Percentiles rank a stretch among this genome's conserved stretches.
Evolutionary conservation across 2,797 vertebrate species (phyloP).

Genomic region (Odontamblyopus rebecca): DNA sequence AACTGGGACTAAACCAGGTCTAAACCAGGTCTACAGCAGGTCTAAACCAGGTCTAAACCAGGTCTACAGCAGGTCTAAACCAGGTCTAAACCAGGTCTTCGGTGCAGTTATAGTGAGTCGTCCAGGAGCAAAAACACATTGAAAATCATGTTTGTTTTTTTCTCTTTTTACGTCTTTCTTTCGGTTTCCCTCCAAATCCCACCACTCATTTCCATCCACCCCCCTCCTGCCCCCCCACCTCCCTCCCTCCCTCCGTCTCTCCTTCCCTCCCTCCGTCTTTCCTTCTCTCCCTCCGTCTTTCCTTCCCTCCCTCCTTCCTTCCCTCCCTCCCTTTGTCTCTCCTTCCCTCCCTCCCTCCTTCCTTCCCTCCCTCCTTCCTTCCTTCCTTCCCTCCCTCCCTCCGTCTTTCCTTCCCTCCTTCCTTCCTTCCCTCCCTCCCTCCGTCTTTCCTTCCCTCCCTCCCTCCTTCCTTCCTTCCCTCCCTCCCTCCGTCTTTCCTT

Average conservation of each 20-base stretch:
- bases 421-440: too few species aligned
- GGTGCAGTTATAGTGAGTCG: not conserved
- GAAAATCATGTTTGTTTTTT: constrained; percentile 1
- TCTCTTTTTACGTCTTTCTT: constrained; percentile 2
- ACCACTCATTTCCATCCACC: constrained; percentile 2
- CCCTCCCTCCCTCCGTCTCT: not conserved
- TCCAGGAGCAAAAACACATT: not conserved
- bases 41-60: too few species aligned
- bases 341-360: too few species aligned
- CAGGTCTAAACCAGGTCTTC: too few species aligned
- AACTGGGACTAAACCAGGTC: too few species aligned
- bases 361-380: not conserved
- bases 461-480: too few species aligned
- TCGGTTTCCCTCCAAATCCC: constrained; percentile 3
- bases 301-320: not conserved
- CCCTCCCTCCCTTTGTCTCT: not conserved
- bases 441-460: too few species aligned
- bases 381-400: not conserved
- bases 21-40: too few species aligned
- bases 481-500: too few species aligned
- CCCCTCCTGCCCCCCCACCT: not conserved
- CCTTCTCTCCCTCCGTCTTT: not conserved
- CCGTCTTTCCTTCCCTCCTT: too few species aligned
- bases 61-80: too few species aligned
- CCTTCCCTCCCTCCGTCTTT: too few species aligned